Percentiles rank a stretch among this genome's conserved stretches.
Conservation (phyloP, 2,888 invertebrate genomes). For the Perithous albicinctus region DNA sequence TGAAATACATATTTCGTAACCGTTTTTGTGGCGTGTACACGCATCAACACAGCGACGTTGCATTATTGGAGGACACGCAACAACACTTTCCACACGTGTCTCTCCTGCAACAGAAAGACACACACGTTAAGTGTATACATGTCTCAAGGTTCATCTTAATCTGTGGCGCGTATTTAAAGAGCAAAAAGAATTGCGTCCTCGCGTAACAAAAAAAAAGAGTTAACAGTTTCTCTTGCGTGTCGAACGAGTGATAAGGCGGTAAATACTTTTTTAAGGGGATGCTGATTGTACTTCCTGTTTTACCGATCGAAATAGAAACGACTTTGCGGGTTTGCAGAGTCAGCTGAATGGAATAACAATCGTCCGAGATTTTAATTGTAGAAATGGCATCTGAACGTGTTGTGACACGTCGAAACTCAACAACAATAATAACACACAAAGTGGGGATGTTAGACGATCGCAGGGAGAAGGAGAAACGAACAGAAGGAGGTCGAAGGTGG, state of each 20-base stretch:
- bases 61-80: constrained; percentile 2
- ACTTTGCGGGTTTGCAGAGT: too few species aligned
- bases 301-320: too few species aligned
- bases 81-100: constrained; percentile 23
- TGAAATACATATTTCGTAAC: constrained; percentile 9
- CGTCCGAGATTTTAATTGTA: too few species aligned
- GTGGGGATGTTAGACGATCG: not conserved
- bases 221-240: too few species aligned
- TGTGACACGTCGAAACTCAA: too few species aligned
- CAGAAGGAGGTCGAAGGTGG: not conserved
- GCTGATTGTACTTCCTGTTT: too few species aligned
- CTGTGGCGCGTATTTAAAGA: not conserved
- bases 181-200: too few species aligned
- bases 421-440: not conserved
- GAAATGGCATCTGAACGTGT: not conserved
- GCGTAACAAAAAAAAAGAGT: too few species aligned
- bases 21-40: not conserved
- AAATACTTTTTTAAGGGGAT: too few species aligned
- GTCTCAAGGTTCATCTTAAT: not conserved
- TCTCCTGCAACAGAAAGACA: not conserved
- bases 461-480: not conserved
- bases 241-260: too few species aligned
- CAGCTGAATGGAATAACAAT: too few species aligned
- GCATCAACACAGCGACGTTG: not conserved
- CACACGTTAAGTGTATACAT: not conserved